Conservation (phyloP, 1,140 invertebrate species). For the Parasteatoda tepidariorum region DNA sequence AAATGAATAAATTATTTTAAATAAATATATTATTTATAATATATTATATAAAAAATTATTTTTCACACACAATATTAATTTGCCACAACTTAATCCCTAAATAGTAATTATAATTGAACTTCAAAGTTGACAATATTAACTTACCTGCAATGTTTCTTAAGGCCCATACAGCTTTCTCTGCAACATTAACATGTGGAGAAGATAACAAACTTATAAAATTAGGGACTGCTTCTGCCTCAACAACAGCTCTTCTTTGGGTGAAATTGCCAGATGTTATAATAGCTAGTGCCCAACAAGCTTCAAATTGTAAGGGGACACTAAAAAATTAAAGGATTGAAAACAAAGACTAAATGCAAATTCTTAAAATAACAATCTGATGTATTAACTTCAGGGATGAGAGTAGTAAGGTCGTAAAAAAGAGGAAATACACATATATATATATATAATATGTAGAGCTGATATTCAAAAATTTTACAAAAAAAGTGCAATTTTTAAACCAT, state of each 20-base stretch:
- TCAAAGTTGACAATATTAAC: neutral
- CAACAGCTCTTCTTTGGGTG: conserved; percentile 89
- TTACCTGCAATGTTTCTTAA: too few relatives aligned
- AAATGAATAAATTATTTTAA: too few relatives aligned
- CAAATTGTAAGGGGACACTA: conserved; percentile 91
- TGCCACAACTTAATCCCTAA: neutral
- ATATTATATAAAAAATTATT: too few relatives aligned
- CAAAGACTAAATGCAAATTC: neutral
- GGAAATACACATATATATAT: neutral
- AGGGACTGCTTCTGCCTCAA: conserved; percentile 84
- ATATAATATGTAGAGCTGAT: neutral
- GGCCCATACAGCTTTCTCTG: too few relatives aligned
- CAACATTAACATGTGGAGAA: too few relatives aligned
- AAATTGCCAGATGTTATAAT: conserved; percentile 97
- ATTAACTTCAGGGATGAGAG: too few relatives aligned
- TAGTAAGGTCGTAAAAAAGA: too few relatives aligned
- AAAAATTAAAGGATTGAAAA: neutral
- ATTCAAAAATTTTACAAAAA: neutral
- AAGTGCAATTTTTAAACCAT: too few relatives aligned
- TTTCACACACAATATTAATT: too few relatives aligned
- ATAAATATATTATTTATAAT: too few relatives aligned
- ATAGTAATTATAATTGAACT: neutral
- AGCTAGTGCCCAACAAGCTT: conserved; percentile 97
- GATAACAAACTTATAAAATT: too few relatives aligned
- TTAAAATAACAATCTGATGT: too few relatives aligned